Conservation (phyloP, 2,888 invertebrate species). For the Troides helena region DNA sequence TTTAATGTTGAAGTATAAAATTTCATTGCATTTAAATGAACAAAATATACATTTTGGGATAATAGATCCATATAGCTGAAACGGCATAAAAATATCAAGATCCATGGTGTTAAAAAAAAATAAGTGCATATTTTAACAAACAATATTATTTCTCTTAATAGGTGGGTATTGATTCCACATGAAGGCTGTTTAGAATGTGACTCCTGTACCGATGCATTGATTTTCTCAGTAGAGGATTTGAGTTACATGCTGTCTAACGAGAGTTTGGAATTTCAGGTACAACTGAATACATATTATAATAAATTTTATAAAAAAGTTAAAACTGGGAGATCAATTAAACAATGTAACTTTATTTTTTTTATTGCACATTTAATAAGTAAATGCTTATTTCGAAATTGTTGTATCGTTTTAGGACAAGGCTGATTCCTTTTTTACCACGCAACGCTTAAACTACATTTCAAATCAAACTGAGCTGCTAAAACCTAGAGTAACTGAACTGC, state of each 20-base stretch:
- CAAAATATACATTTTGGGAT: too few relatives aligned
- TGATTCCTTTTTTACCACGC: constrained; percentile 92
- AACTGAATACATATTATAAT: neutral
- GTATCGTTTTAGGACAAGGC: constrained; percentile 83
- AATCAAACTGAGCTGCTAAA: constrained; percentile 84
- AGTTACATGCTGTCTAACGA: constrained; percentile 85
- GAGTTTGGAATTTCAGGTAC: constrained; percentile 86
- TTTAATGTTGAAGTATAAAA: too few relatives aligned
- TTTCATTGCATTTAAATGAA: too few relatives aligned
- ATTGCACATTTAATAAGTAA: too few relatives aligned
- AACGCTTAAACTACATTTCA: constrained; percentile 89
- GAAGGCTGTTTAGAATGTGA: constrained; percentile 96
- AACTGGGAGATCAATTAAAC: too few relatives aligned
- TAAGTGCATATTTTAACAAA: constrained; percentile 2
- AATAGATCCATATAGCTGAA: too few relatives aligned
- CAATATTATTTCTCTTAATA: constrained; percentile 38
- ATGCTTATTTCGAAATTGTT: neutral
- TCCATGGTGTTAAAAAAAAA: too few relatives aligned
- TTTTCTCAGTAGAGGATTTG: constrained; percentile 91
- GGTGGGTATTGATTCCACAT: constrained; percentile 92
- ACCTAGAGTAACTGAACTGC: constrained; percentile 84
- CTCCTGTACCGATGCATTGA: constrained; percentile 92
- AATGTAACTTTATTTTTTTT: too few relatives aligned
- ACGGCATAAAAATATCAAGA: too few relatives aligned
- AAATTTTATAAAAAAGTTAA: too few relatives aligned